Percentiles rank a stretch among this genome's conserved stretches.
These are phyloP conservation scores for Tipula helvola DNA, from an alignment of 2,888 invertebrate species.

Conservation along the genomic window DNA sequence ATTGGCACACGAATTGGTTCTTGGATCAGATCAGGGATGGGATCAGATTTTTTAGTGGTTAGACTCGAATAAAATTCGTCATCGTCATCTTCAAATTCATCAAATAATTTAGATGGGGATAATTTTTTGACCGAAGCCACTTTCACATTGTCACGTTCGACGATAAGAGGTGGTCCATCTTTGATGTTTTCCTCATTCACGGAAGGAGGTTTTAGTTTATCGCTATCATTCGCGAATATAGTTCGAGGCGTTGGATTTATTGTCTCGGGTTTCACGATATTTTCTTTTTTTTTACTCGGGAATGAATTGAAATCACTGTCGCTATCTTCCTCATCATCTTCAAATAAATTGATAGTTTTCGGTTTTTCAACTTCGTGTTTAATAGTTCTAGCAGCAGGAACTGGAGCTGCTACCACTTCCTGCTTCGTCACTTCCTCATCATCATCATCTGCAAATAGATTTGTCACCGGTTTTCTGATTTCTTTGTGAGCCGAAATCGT, in stretches of 20 bases:
- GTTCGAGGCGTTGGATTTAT: not conserved
- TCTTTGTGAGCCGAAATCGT: not conserved
- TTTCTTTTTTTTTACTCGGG: not conserved
- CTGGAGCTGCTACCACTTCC: slow-evolving; percentile 19
- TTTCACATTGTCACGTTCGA: not conserved
- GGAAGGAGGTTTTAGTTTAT: not conserved
- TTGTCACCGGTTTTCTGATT: not conserved
- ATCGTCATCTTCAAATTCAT: slow-evolving; percentile 11
- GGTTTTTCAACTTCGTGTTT: not conserved
- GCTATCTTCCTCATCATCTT: slow-evolving; percentile 27
- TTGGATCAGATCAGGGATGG: not conserved
- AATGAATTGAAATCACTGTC: not conserved
- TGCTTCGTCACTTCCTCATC: not conserved
- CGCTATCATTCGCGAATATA: not conserved
- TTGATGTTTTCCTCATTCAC: not conserved
- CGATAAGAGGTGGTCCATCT: not conserved
- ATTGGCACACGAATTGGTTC: not conserved
- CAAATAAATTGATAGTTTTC: slow-evolving; percentile 26
- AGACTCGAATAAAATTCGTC: not conserved
- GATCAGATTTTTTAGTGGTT: not conserved
- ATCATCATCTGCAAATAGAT: not conserved
- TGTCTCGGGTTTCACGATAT: not conserved
- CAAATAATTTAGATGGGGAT: not conserved
- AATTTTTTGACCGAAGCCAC: not conserved
- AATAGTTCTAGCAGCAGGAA: not conserved